phyloP scores from a whole-genome alignment of 2,797 vertebrate species.

The Nothura maculosa region DNA sequence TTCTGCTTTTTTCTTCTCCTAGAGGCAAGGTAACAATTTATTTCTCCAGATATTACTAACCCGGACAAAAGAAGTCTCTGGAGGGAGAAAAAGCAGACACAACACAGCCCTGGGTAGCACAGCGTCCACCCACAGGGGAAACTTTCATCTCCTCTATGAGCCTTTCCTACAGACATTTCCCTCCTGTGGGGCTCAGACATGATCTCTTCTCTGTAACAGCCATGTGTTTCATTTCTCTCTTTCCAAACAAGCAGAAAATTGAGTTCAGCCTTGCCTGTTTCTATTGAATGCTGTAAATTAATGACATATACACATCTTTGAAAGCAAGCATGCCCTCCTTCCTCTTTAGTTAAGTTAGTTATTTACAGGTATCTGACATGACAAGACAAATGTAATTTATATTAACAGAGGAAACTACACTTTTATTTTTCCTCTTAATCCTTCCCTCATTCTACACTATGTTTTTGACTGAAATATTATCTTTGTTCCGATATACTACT shows the following conservation, averaged over 20 bases:
- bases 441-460: background rate
- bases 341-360: background rate
- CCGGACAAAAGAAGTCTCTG: background rate
- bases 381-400: background rate
- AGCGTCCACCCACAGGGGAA: background rate
- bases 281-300: background rate
- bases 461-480: background rate
- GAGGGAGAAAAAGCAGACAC: background rate
- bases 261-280: background rate
- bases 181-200: background rate
- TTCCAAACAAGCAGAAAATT: background rate
- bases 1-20: background rate
- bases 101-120: background rate
- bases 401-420: background rate
- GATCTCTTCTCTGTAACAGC: background rate
- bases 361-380: background rate
- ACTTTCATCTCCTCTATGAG: background rate
- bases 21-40: background rate
- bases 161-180: rapidly evolving
- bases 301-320: background rate
- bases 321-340: background rate
- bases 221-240: background rate
- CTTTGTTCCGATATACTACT: background rate
- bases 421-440: background rate
- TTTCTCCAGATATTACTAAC: background rate